Base-by-base conservation (phyloP, 1,140 invertebrate genomes). In the Propsilocerus akamusi region DNA sequence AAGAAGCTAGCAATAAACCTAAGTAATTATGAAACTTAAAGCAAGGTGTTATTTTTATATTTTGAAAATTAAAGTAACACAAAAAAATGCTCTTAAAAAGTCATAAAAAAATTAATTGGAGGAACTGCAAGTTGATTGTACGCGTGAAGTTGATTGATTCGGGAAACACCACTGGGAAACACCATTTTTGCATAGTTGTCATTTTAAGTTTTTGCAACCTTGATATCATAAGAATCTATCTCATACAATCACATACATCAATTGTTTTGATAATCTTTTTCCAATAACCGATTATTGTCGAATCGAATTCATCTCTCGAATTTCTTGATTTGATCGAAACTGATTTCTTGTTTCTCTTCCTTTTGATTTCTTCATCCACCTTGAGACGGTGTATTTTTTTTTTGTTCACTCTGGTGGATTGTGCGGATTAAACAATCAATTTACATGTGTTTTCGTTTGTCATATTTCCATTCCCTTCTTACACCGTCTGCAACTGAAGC, bases 371-470 rank as follows among this genome's bases (percentile, higher is more conserved):
- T 30, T 30, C 3, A 10, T 30, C 14, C 3, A 12, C 14, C 10
- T 10, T 30, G 28, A 30, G n/a, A n/a, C n/a, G n/a, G n/a, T n/a
- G n/a, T n/a, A n/a, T n/a, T n/a, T n/a, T n/a, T n/a, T n/a, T n/a
- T n/a, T n/a, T n/a, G n/a, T n/a, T n/a, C n/a, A n/a, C n/a, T n/a
- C n/a, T n/a, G n/a, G n/a, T n/a, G n/a, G n/a, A n/a, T n/a, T n/a
- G n/a, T 41, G 34, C 17, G 34, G 34, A 41, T 37, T 41, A 41
- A 41, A 41, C 34, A 41, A 41, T 41, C 34, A 41, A 41, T 41
- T 41, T 41, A 41, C 34, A 41, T 41, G 34, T 41, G 34, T 41
- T 41, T 41, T 41, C 34, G 34, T 41, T 41, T 41, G 34, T 41
- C 34, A 41, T 41, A 41, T 41, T 41, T 20, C 28, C n/a, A 8